Percentiles rank a stretch among this genome's conserved stretches.
phyloP scores from a whole-genome alignment of 2,113 vertebrate species.

The Alligator mississippiensis region DNA sequence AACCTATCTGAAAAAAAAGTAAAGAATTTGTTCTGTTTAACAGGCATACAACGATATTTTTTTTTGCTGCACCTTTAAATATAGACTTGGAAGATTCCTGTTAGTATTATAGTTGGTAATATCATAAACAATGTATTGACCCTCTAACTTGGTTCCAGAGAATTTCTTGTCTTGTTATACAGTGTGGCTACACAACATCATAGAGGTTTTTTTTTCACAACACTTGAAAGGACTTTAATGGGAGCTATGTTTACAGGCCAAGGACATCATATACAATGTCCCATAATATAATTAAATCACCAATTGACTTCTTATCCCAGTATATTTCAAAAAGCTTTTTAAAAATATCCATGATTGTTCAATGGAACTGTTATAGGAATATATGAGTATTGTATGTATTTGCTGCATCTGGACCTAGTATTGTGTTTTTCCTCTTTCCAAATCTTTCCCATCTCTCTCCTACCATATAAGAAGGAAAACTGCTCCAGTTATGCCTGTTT shows the following conservation, averaged over 20 bases:
- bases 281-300: neutral
- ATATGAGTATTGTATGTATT: neutral
- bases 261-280: neutral
- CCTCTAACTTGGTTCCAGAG: neutral
- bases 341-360: neutral
- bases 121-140: neutral
- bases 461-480: slow-evolving; percentile 33
- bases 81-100: neutral
- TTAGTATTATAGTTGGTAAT: neutral
- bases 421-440: neutral
- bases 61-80: neutral
- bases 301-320: neutral
- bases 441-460: slow-evolving; percentile 14
- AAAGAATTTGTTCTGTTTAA: slow-evolving; percentile 76
- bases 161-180: neutral
- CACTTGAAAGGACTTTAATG: neutral
- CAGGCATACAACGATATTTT: slow-evolving; percentile 34
- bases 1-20: slow-evolving; percentile 80
- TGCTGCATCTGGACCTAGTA: neutral
- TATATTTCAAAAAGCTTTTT: neutral
- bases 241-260: neutral
- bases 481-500: slow-evolving; percentile 51
- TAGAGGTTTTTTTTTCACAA: neutral
- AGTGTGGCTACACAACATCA: neutral
- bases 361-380: neutral